Evolutionary conservation across 1,140 invertebrate genomes (phyloP).

Genomic region (Drosophila sp.): DNA sequence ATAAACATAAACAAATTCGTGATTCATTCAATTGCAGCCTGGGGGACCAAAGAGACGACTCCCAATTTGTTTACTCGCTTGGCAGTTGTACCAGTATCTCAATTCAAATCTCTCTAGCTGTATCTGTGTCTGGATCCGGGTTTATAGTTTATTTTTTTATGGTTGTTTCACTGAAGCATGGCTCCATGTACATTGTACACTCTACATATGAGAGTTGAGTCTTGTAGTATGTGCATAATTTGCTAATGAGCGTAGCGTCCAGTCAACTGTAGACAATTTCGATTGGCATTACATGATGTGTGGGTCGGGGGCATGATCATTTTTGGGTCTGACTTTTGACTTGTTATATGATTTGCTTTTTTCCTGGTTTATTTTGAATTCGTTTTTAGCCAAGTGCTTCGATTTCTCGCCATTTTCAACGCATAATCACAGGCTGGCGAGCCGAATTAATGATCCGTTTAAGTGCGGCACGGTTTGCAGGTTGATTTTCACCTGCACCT

Average conservation of each 20-base stretch:
- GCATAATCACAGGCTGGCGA: slow-evolving; percentile 42
- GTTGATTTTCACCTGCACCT: slow-evolving; percentile 59
- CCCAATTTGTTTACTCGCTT: slow-evolving; percentile 40
- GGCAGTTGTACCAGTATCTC: slow-evolving; percentile 4
- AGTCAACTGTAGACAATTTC: slow-evolving; percentile 69
- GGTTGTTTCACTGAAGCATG: slow-evolving; percentile 43
- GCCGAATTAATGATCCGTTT: slow-evolving; percentile 52
- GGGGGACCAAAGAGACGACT: slow-evolving; percentile 33
- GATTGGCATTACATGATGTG: slow-evolving; percentile 49
- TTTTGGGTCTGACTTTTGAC: slow-evolving; percentile 69
- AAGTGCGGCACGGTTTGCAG: slow-evolving; percentile 49
- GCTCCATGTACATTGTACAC: not conserved
- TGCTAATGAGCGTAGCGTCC: slow-evolving; percentile 69
- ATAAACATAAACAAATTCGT: slow-evolving; percentile 58
- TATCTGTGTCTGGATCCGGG: slow-evolving; percentile 33
- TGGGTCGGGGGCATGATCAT: slow-evolving; percentile 38
- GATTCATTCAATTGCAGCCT: slow-evolving; percentile 44
- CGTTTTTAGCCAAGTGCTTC: slow-evolving; percentile 57
- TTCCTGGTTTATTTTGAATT: slow-evolving; percentile 69
- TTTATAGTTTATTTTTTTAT: slow-evolving; percentile 16
- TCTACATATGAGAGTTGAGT: not conserved
- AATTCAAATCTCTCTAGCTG: slow-evolving; percentile 21
- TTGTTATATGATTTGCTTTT: slow-evolving; percentile 75
- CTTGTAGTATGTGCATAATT: slow-evolving; percentile 48
- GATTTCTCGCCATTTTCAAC: slow-evolving; percentile 49